phyloP scores from a whole-genome alignment of 2,113 vertebrate genomes.

The Gorsachius goisagi region DNA sequence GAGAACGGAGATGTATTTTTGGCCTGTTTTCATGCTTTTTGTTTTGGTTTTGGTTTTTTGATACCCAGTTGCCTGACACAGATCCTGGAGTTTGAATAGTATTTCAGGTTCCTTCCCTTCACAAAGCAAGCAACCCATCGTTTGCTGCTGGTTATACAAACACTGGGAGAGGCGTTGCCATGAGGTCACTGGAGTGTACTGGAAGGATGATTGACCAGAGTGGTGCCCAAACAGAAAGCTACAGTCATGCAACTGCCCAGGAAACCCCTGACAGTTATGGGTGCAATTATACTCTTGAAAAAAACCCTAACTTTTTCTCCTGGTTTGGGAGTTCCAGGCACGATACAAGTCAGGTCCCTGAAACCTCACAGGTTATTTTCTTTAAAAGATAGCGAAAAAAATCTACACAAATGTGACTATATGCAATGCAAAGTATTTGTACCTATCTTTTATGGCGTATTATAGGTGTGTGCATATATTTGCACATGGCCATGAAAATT shows the following conservation, averaged over 20 bases:
- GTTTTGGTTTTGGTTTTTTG: neutral
- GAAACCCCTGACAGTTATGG: neutral
- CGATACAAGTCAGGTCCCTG: neutral
- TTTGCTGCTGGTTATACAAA: neutral
- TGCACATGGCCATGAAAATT: neutral
- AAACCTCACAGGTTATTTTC: neutral
- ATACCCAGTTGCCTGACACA: neutral
- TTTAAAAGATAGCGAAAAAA: neutral
- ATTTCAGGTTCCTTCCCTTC: neutral
- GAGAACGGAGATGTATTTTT: fast-evolving
- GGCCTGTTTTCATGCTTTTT: neutral
- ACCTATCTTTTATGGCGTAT: fast-evolving
- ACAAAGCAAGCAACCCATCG: neutral
- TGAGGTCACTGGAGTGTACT: too few relatives aligned
- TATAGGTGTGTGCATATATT: neutral
- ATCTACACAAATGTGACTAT: neutral
- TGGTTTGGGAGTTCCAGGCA: neutral
- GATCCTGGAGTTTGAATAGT: neutral
- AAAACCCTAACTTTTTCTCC: neutral
- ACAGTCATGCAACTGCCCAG: neutral
- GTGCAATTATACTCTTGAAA: neutral
- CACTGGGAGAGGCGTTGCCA: fast-evolving
- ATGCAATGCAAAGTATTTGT: neutral
- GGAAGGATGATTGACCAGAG: neutral
- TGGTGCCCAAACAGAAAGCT: neutral